phyloP scores from a whole-genome alignment of 2,113 vertebrate species.

The Etheostoma cragini region DNA sequence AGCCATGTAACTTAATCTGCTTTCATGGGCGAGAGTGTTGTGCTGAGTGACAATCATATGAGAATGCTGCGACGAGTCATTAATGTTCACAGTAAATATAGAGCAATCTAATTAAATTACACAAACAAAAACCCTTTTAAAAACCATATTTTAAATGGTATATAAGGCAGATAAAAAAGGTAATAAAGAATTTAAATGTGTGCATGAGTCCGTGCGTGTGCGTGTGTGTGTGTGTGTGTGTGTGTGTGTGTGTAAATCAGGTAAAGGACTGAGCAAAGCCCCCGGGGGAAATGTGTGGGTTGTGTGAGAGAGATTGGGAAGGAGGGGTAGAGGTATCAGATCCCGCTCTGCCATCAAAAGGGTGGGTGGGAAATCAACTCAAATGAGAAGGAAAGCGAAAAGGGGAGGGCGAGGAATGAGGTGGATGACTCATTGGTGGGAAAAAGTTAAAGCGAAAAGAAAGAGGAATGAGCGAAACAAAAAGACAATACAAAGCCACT shows the following conservation, averaged over 20 bases:
- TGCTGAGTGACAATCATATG: slow-evolving; percentile 29
- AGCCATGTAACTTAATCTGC: slow-evolving; percentile 5
- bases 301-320: slow-evolving; percentile 57
- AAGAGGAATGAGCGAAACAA: slow-evolving; percentile 35
- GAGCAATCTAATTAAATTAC: slow-evolving; percentile 47
- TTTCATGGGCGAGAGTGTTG: slow-evolving; percentile 15
- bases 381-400: slow-evolving; percentile 53
- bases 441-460: slow-evolving; percentile 48
- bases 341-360: slow-evolving; percentile 51
- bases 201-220: neutral
- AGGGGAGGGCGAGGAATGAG: neutral
- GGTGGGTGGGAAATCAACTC: slow-evolving; percentile 66
- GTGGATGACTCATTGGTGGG: slow-evolving; percentile 64
- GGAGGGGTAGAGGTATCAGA: slow-evolving; percentile 49
- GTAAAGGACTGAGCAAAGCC: slow-evolving; percentile 43
- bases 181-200: slow-evolving; percentile 13
- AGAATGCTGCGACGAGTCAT: slow-evolving; percentile 5
- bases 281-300: slow-evolving; percentile 49
- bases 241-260: slow-evolving; percentile 25
- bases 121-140: slow-evolving; percentile 21
- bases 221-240: neutral
- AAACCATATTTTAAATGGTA: neutral
- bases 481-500: slow-evolving; percentile 44
- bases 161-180: neutral
- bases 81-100: slow-evolving; percentile 16